phyloP scores from a whole-genome alignment of 2,888 invertebrate genomes.

The Heliconius sara region DNA sequence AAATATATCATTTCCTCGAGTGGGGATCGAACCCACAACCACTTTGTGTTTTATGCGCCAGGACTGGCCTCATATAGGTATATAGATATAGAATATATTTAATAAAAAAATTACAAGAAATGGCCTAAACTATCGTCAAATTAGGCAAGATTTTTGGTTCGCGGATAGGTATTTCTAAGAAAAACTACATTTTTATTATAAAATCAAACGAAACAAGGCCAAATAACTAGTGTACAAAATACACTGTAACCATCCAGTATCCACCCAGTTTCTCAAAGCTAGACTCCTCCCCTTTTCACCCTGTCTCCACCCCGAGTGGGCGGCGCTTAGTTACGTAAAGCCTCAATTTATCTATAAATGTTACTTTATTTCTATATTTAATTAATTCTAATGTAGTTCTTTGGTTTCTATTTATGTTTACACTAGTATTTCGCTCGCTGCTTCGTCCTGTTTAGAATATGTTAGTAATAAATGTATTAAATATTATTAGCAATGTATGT shows the following conservation, averaged over 20 bases:
- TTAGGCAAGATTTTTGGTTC: not conserved
- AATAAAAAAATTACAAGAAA: no score
- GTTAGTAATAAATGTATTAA: no score
- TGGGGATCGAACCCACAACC: not conserved
- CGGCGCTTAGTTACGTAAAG: slow-evolving; percentile 24
- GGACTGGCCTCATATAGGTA: no score
- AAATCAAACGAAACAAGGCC: not conserved
- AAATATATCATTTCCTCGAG: no score
- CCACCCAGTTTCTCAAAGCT: slow-evolving; percentile 40
- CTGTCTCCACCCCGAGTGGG: slow-evolving; percentile 23
- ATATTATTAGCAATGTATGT: no score
- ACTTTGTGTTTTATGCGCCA: no score
- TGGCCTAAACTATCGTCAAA: no score
- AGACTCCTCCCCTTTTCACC: not conserved
- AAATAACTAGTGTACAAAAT: slow-evolving; percentile 29
- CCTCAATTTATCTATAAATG: slow-evolving; percentile 2
- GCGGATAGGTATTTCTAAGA: not conserved
- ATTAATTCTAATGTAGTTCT: not conserved
- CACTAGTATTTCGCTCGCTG: not conserved
- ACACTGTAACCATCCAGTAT: slow-evolving; percentile 34
- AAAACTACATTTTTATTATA: not conserved
- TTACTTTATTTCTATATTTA: slow-evolving; percentile 7
- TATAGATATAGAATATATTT: no score
- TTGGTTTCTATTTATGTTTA: not conserved
- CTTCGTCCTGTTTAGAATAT: not conserved